A percentile compares a stretch with the other conserved stretches of the same genome.
Conservation (phyloP, 2,888 invertebrate species). For the Phragmatobia fuliginosa region DNA sequence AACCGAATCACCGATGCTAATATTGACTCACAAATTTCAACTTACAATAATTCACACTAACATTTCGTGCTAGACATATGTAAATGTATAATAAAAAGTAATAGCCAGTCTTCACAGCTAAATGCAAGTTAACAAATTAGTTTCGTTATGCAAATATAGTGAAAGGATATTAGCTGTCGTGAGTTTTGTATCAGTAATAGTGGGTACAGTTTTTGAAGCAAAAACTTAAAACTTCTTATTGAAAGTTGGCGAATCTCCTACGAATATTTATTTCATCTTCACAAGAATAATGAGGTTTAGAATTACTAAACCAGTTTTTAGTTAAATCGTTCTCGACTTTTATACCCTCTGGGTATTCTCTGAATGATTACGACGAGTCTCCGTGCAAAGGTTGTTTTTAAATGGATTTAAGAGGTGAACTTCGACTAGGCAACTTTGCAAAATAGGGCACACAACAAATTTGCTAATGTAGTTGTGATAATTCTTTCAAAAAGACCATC, state of each 20-base stretch:
- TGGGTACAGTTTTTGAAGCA: slow-evolving; percentile 29
- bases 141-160: slow-evolving; percentile 64
- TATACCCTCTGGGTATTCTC: neutral
- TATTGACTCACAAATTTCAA: slow-evolving; percentile 16
- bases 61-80: slow-evolving; percentile 22
- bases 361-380: neutral
- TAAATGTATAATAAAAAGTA: slow-evolving; percentile 32
- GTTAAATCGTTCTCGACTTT: neutral
- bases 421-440: neutral
- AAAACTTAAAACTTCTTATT: slow-evolving; percentile 47
- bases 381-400: neutral
- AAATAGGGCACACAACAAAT: neutral
- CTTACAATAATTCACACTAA: slow-evolving; percentile 25
- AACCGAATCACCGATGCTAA: slow-evolving; percentile 6
- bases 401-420: neutral
- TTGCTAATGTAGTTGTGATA: neutral
- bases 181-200: slow-evolving; percentile 45
- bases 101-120: slow-evolving; percentile 34
- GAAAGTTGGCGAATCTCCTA: slow-evolving; percentile 6
- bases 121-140: slow-evolving; percentile 40
- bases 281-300: neutral
- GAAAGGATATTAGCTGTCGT: slow-evolving; percentile 59
- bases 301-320: neutral
- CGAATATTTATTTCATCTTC: neutral
- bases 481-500: too few relatives aligned